Conservation (phyloP, 2,888 invertebrate species). For the Choreutis nemorana region DNA sequence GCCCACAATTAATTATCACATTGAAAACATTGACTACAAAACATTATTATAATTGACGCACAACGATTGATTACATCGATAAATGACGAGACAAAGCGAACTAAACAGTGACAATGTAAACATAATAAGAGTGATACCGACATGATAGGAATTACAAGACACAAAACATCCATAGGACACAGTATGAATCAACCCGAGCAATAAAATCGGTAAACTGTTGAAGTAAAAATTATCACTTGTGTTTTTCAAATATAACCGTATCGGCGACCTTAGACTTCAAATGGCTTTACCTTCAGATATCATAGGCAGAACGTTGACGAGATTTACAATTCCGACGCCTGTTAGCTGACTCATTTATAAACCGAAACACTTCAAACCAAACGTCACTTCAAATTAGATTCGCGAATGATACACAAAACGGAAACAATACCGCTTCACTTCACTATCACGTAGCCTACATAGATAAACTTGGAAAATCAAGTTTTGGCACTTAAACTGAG, state of each 20-base stretch:
- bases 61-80: too few species aligned
- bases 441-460: slow-evolving; percentile 51
- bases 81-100: too few species aligned
- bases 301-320: slow-evolving; percentile 62
- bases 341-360: slow-evolving; percentile 65
- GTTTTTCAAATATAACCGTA: too few species aligned
- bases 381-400: slow-evolving; percentile 27
- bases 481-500: slow-evolving; percentile 27
- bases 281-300: slow-evolving; percentile 62
- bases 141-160: slow-evolving; percentile 1
- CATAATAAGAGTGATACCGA: slow-evolving; percentile 6
- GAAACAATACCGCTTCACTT: slow-evolving; percentile 35
- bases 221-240: too few species aligned
- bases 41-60: too few species aligned
- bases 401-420: slow-evolving; percentile 23
- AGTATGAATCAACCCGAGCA: too few species aligned
- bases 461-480: slow-evolving; percentile 34
- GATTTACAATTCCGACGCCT: slow-evolving; percentile 60
- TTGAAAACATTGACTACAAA: too few species aligned
- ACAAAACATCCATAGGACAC: slow-evolving; percentile 1
- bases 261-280: too few species aligned
- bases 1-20: too few species aligned
- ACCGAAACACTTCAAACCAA: slow-evolving; percentile 38
- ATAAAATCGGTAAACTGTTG: too few species aligned
- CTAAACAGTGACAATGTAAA: too few species aligned